phyloP scores from a whole-genome alignment of 2,797 vertebrate species.

The Lates japonicus region DNA sequence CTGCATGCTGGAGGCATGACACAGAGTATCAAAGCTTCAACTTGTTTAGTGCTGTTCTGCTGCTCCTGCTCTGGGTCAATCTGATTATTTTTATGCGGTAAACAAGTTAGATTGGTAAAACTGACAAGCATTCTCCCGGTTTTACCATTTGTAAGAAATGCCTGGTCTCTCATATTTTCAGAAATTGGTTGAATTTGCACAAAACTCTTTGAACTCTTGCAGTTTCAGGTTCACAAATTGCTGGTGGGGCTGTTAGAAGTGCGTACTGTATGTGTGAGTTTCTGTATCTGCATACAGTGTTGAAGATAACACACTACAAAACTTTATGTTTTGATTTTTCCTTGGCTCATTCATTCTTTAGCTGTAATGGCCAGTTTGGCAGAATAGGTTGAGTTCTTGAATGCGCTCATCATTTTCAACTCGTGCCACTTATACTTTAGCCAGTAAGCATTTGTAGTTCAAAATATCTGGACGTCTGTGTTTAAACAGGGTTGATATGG shows the following conservation, averaged over 20 bases:
- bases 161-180: neutral
- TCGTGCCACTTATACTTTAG: neutral
- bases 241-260: neutral
- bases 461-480: neutral
- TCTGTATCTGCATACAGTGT: neutral
- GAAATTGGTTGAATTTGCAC: neutral
- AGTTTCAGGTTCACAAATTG: neutral
- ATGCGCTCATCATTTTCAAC: neutral
- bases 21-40: neutral
- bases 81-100: neutral
- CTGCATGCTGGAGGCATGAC: neutral
- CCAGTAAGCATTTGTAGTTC: neutral
- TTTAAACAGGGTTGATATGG: too few relatives aligned
- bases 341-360: too few relatives aligned
- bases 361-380: neutral
- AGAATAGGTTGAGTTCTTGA: too few relatives aligned
- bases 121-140: neutral
- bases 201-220: neutral
- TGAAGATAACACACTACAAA: too few relatives aligned
- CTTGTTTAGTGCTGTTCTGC: neutral
- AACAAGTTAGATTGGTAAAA: neutral
- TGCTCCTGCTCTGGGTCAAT: neutral
- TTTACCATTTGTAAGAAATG: neutral
- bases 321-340: too few relatives aligned
- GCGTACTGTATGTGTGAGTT: neutral